A percentile compares a stretch with the other conserved stretches of the same genome.
These are phyloP conservation scores for Stigmatopora argus DNA, from an alignment of 2,113 vertebrate genomes.

Conservation along the genomic window DNA sequence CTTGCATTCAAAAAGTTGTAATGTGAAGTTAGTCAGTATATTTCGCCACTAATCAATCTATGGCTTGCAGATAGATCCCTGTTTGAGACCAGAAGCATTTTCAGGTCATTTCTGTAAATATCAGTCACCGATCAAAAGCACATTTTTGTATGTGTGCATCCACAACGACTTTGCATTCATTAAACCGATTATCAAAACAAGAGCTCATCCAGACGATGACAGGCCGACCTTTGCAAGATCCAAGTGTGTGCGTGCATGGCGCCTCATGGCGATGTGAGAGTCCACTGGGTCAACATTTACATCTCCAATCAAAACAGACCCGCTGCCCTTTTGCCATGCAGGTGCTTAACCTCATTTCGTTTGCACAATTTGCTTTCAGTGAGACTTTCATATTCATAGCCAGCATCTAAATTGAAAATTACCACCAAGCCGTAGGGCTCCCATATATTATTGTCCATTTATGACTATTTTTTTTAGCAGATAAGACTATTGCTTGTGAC, in stretches of 20 bases:
- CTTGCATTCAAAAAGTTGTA: background rate
- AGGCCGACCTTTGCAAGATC: conserved; percentile 46
- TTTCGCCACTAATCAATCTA: background rate
- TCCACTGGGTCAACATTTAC: conserved; percentile 42
- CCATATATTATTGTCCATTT: conserved; percentile 62
- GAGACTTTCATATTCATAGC: conserved; percentile 40
- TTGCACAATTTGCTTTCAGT: conserved; percentile 26
- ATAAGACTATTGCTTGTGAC: conserved; percentile 74
- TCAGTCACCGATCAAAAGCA: background rate
- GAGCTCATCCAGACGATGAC: conserved; percentile 34
- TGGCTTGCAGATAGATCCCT: background rate
- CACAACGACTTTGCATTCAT: conserved; percentile 37
- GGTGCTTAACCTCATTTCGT: conserved; percentile 44
- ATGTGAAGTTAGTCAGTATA: background rate
- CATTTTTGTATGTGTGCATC: background rate
- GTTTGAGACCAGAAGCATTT: background rate
- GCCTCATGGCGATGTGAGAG: conserved; percentile 23
- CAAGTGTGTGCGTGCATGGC: conserved; percentile 5
- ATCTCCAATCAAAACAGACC: conserved; percentile 45
- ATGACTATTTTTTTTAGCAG: conserved; percentile 57
- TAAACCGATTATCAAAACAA: conserved; percentile 36
- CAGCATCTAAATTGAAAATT: conserved; percentile 69
- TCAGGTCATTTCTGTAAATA: background rate
- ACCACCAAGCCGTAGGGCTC: conserved; percentile 51
- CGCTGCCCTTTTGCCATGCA: conserved; percentile 40